Base-by-base conservation (phyloP, 2,797 vertebrate species). In the Sphaeramia orbicularis region DNA sequence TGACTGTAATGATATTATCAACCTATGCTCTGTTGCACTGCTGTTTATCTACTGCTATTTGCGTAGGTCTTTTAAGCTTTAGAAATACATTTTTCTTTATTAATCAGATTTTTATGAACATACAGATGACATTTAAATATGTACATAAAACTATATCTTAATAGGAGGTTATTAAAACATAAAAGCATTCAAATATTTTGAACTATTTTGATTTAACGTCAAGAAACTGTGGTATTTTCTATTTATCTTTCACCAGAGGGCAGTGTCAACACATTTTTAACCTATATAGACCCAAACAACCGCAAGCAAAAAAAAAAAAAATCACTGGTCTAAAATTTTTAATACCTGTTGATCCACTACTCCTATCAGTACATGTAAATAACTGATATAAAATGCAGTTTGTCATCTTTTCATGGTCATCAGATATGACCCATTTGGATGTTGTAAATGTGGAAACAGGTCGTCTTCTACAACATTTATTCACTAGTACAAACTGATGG, bases 1-100 rank as follows among this genome's bases (percentile, higher is more conserved):
- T 54, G 59, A 40, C 50, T 78, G 47, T 85, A 90, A 92, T 81
- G 62, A 74, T 67, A 86, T 93, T 90, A 85, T 62, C 79, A 78
- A 82, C 75, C 83, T 64, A 57, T 18, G 38, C 47, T 51, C 64
- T 30, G 67, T 32, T 63, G 47, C 14, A 41, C 41, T 18, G 38
- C 27, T 62, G 57, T 44, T 56, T 36, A 42, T 83, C 65, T 71
- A 18, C 42, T 30, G 71, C n/a, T 55, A 19, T 60, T 51, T 55
- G 18, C 56, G 43, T 32, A 32, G 12, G 27, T 56, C 10, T 51
- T 11, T 74, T 43, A 24, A 41, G 12, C 35, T 71, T 76, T 56
- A 55, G 1, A 15, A 37, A 11, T 27, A 16, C 24, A 52, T 35
- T 66, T 59, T 41, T 41, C 2, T 48, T 68, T 9, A 57, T 43